Base-by-base conservation (phyloP, 2,113 vertebrate species). In the Thomomys bottae region DNA sequence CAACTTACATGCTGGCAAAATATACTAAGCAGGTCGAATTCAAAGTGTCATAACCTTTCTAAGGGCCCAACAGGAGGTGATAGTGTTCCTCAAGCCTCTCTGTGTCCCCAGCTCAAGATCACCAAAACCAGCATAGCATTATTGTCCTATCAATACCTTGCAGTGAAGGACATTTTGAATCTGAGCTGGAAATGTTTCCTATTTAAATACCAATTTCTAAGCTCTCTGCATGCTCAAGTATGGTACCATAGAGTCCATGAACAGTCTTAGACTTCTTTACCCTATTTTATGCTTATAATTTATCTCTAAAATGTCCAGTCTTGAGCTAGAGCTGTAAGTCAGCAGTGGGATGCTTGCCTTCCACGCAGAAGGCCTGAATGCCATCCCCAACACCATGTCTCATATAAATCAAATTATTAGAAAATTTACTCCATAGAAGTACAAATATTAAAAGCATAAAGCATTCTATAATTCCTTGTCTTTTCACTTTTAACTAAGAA, bases 141-240 rank as follows among this genome's bases (percentile, higher is more conserved):
- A 70, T 12, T 24, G 32, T 28, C 10, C 24, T 17, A 28, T 28
- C 42, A 8, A 2, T 40, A 49, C 20, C 26, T 59, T 40, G 38
- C 12, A 67, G 11, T 78, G 89, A 88, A 91, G 77, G 87, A 30
- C 66, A 79, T 73, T 79, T 81, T 90, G 54, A 89, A 14, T 82
- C 28, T 73, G 28, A 84, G 8, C 42, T 92, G 45, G 83, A 79
- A 88, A 67, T 78, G 40, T 92, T 93, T 87, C 87, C 34, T 72
- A 68, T 64, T 72, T 54, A 88, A 30, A 89, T 8, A 85, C 26
- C 36, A 81, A 20, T 87, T 96, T 93, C 85, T 88, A 91, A 90
- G 67, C 82, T 34, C 54, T 90, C 67, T 87, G n/a, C 32, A 80
- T 67, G 34, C 38, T 90, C 84, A 90, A 89, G 23, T 38, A 89